phyloP scores from a whole-genome alignment of 1,140 invertebrate genomes.

The Lordiphosa clarofinis region DNA sequence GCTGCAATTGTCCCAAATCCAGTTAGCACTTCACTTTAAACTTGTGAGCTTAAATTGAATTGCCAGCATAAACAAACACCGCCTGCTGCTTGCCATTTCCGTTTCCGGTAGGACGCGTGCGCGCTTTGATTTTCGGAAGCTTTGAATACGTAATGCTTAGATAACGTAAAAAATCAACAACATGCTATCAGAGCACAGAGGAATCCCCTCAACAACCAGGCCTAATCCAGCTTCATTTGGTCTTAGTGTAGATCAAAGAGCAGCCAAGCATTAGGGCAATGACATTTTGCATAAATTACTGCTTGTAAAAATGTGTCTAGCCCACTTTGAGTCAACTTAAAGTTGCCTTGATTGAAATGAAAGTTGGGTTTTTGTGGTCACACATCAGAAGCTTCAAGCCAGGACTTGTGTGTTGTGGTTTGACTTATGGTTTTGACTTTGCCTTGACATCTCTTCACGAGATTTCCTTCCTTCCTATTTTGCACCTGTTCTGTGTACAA shows the following conservation, averaged over 20 bases:
- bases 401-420: slow-evolving; percentile 53
- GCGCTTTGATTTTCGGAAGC: slow-evolving; percentile 34
- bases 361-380: slow-evolving; percentile 16
- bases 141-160: slow-evolving; percentile 5
- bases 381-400: slow-evolving; percentile 21
- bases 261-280: slow-evolving; percentile 40
- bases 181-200: slow-evolving; percentile 12
- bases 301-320: slow-evolving; percentile 7
- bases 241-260: slow-evolving; percentile 44
- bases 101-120: slow-evolving; percentile 42
- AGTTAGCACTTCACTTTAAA: slow-evolving; percentile 31
- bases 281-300: slow-evolving; percentile 44
- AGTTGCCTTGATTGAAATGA: slow-evolving; percentile 28
- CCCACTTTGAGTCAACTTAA: slow-evolving; percentile 26
- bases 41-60: slow-evolving; percentile 38
- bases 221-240: slow-evolving; percentile 25
- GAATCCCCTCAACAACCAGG: background rate
- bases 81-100: slow-evolving; percentile 51
- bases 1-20: slow-evolving; percentile 26
- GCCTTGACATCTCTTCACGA: slow-evolving; percentile 26
- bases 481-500: slow-evolving; percentile 30
- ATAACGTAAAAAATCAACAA: slow-evolving; percentile 12
- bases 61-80: slow-evolving; percentile 28
- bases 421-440: slow-evolving; percentile 64
- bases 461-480: slow-evolving; percentile 3